Percentiles rank a stretch among this genome's conserved stretches.
These are phyloP conservation scores for Tetranychus truncatus DNA, from an alignment of 2,888 invertebrate species.

Conservation along the genomic window DNA sequence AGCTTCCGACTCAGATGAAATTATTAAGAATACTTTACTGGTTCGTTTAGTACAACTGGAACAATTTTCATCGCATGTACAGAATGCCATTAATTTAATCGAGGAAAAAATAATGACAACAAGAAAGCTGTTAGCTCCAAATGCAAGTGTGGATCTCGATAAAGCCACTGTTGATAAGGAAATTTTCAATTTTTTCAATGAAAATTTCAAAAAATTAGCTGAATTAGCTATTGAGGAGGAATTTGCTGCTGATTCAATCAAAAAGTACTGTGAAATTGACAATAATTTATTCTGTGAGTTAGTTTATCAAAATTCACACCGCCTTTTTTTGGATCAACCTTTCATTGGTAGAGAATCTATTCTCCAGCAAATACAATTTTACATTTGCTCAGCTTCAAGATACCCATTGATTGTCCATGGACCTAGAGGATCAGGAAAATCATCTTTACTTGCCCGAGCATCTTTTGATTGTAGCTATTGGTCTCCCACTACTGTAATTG, in stretches of 20 bases:
- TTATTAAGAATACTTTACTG: background rate
- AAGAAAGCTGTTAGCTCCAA: background rate
- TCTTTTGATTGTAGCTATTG: slow-evolving; percentile 45
- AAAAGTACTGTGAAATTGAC: slow-evolving; percentile 54
- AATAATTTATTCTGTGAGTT: slow-evolving; percentile 65
- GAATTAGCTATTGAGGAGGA: slow-evolving; percentile 50
- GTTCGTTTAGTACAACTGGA: background rate
- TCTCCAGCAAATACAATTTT: background rate
- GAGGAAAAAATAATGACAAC: background rate
- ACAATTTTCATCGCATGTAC: background rate
- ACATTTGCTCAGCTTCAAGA: background rate
- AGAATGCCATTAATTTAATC: background rate
- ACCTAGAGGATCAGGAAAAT: slow-evolving; percentile 63
- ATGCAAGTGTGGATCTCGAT: background rate
- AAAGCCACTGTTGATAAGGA: background rate
- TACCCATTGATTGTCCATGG: slow-evolving; percentile 55
- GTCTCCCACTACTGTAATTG: slow-evolving; percentile 33
- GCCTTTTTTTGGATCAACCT: background rate
- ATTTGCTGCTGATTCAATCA: slow-evolving; percentile 34
- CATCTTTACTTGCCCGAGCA: slow-evolving; percentile 54
- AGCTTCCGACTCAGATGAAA: background rate
- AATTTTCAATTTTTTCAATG: slow-evolving; percentile 40
- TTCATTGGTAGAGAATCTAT: slow-evolving; percentile 6
- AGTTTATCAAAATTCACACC: slow-evolving; percentile 47
- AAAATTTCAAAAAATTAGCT: slow-evolving; percentile 48